Percentiles rank a stretch among this genome's conserved stretches.
Conservation (phyloP, 2,888 invertebrate species). For the Branchinecta sandiegonensis region DNA sequence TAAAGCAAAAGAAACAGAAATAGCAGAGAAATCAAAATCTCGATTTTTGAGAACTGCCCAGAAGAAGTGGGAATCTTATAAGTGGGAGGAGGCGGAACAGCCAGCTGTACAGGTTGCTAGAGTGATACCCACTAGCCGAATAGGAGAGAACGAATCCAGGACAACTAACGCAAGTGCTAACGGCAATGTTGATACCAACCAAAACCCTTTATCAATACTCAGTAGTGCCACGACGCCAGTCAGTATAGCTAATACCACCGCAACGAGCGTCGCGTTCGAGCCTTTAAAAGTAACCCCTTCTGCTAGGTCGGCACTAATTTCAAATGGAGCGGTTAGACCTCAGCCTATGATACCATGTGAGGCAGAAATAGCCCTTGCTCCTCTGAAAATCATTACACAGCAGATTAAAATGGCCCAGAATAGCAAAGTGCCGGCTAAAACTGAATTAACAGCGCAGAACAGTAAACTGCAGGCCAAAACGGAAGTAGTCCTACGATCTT, state of each 20-base stretch:
- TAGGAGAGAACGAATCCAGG: slow-evolving; percentile 43
- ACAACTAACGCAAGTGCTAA: slow-evolving; percentile 27
- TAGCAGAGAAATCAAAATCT: slow-evolving; percentile 33
- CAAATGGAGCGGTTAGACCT: no score
- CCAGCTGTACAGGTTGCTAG: slow-evolving; percentile 32
- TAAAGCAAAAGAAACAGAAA: slow-evolving; percentile 29
- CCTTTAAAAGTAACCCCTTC: neutral
- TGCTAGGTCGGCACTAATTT: neutral
- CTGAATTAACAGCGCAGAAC: neutral
- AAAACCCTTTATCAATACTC: slow-evolving; percentile 2
- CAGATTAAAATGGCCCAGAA: slow-evolving; percentile 8
- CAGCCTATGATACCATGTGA: neutral
- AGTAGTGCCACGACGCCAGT: neutral
- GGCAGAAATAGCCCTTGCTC: neutral
- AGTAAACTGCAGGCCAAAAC: neutral
- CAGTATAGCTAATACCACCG: no score
- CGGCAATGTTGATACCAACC: slow-evolving; percentile 29
- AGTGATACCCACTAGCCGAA: slow-evolving; percentile 26
- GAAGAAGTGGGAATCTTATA: slow-evolving; percentile 49
- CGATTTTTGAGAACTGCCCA: slow-evolving; percentile 58
- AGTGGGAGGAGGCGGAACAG: slow-evolving; percentile 32
- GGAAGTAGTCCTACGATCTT: neutral
- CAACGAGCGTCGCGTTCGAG: neutral
- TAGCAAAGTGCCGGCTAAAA: neutral
- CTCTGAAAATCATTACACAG: neutral